Evolutionary conservation across 2,888 invertebrate genomes (phyloP), one percentile per base, ranked within the genome.

Genomic region (Meganola albula): DNA sequence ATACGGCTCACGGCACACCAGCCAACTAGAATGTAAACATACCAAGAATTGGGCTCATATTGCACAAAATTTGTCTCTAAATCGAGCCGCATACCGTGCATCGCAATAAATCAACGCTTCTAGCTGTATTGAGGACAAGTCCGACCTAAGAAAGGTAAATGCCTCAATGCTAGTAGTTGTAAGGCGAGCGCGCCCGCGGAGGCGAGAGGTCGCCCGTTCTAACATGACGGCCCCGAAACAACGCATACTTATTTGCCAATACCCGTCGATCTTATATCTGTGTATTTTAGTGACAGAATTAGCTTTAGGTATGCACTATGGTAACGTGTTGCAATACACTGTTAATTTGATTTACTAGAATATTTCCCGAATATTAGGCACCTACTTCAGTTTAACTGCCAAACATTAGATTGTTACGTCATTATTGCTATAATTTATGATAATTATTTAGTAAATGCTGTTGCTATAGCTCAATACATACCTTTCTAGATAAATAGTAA

Each of bases 121-220:
- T 65, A 75, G 67, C 29, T 55, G 71, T 74, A 82, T 78, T 82
- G 82, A 79, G 83, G 79, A 82, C 84, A 83, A 71, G 70, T 68
- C 67, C 68, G 71, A 78, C 74, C 82, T 79, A 80, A 77, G 82
- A 82, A 82, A 82, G 82, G 82, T 79, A 82, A 80, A 80, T 77
- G 73, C 78, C 64, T 80, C 76, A 80, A 80, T 78, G 78, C 70
- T 76, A 69, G 70, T 74, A 70, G 70, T 56, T 57, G 63, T 62
- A 63, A 49, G 54, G 58, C 62, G 66, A 65, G 61, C 63, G 66
- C 55, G 48, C 53, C 38, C 39, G 60, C 63, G 66, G 63, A 70
- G 70, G 67, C 76, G 73, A 73, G 82, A 83, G 82, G 80, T 78
- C 78, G 75, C 56, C 75, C 80, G 65, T 70, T 80, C 78, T 74